Evolutionary conservation across 2,888 invertebrate species (phyloP).

Genomic region (Drosophila meridionalis): DNA sequence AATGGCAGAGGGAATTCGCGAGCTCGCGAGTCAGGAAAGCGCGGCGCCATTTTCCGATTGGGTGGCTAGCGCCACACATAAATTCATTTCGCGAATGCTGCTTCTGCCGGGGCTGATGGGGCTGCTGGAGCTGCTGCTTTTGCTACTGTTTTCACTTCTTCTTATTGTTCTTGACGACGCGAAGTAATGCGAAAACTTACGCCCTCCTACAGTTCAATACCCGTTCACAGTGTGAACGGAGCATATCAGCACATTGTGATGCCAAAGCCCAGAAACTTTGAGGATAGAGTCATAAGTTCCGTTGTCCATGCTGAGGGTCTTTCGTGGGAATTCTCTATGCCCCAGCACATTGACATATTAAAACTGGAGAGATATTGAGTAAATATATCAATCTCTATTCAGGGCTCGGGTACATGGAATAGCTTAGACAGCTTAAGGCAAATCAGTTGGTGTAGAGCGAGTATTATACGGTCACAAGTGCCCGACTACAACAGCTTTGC

Average conservation of each 20-base stretch:
- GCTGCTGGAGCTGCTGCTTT: neutral
- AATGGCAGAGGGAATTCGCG: constrained; percentile 6
- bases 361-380: no score
- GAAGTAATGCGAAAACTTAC: neutral
- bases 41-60: constrained; percentile 4
- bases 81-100: neutral
- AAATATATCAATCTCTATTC: no score
- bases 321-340: no score
- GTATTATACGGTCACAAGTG: no score
- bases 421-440: no score
- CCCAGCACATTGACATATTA: no score
- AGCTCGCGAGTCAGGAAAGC: neutral
- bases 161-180: neutral
- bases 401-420: no score
- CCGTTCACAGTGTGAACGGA: neutral
- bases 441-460: no score
- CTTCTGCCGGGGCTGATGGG: neutral
- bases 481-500: no score
- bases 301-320: neutral
- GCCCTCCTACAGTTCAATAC: neutral
- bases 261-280: no score
- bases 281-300: neutral
- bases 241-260: neutral
- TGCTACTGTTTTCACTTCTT: neutral
- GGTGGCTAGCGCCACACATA: constrained; percentile 1